Evolutionary conservation across 2,888 invertebrate species (phyloP), one percentile per base, ranked within the genome.

Genomic region (Polyommatus icarus): DNA sequence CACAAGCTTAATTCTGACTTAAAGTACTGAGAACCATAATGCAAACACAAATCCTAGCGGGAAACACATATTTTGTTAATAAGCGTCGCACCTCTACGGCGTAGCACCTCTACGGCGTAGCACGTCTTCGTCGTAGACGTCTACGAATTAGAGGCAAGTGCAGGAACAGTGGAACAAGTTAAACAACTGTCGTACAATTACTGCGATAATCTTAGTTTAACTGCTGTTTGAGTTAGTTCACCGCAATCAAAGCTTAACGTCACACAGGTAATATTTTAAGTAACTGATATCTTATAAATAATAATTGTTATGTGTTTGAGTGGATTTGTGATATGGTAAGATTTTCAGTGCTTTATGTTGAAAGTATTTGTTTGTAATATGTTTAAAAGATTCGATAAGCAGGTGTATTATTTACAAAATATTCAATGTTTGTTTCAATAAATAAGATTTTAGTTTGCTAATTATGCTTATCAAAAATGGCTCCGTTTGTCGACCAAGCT

Each of bases 221-320:
- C 67, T 67, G 29, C 67, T 67, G 29, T 67, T 67, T 67, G 67
- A 67, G 67, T 67, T 67, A 67, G 67, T 67, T 67, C 67, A 67
- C 67, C 67, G 67, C 67, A 67, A 32, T 67, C 67, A 67, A 29
- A 67, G 67, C 67, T 32, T 67, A 15, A 20, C 20, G 29, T 67
- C 67, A 67, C 29, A 29, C 67, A 67, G 67, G 29, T 32, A 67
- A 29, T 67, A 67, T 29, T 67, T 67, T 67, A 67, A 12, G 12
- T 67, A 54, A 18, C 54, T 4, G 54, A 54, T 54, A 54, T 54
- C 18, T 54, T 54, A 5, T 18, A 54, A 18, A 54, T 18, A 18
- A 54, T 18, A 18, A 54, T 18, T 54, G 4, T 18, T 54, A 54
- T 54, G 4, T 50, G 50, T 3, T 50, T 50, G 50, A 15, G 15